Percentiles rank a stretch among this genome's conserved stretches.
Conservation (phyloP, 2,888 invertebrate species). For the Drosophila yooni region DNA sequence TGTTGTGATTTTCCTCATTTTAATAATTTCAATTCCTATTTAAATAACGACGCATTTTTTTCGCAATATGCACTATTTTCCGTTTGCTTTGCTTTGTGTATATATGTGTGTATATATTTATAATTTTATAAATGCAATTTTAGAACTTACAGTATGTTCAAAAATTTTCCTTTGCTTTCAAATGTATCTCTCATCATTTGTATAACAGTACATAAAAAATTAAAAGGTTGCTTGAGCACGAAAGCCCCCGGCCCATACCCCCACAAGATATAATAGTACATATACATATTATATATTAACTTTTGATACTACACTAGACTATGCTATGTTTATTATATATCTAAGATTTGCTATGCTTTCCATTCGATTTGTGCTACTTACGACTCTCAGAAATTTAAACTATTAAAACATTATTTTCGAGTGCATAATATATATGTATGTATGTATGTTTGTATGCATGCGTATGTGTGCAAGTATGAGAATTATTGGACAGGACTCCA, state of each 20-base stretch:
- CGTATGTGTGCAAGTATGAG: conserved; percentile 35
- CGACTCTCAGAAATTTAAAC: conserved; percentile 70
- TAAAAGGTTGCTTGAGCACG: conserved; percentile 73
- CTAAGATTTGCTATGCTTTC: conserved; percentile 70
- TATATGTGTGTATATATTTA: conserved; percentile 53
- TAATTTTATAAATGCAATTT: conserved; percentile 78
- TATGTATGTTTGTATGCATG: conserved; percentile 14
- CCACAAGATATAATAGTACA: conserved; percentile 8
- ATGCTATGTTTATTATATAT: conserved; percentile 58
- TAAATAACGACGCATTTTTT: conserved; percentile 66
- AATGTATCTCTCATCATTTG: conserved; percentile 26
- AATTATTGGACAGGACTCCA: conserved; percentile 38
- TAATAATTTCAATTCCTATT: conserved; percentile 77
- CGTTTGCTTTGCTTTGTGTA: conserved; percentile 34
- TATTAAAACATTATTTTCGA: conserved; percentile 65
- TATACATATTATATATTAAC: conserved; percentile 49
- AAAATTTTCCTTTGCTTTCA: conserved; percentile 65
- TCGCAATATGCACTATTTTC: conserved; percentile 43
- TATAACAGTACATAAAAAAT: conserved; percentile 74
- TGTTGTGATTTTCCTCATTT: conserved; percentile 27
- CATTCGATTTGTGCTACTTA: conserved; percentile 73
- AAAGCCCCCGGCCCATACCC: conserved; percentile 22
- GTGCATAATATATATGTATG: conserved; percentile 53
- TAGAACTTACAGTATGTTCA: conserved; percentile 80
- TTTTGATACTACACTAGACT: conserved; percentile 66